Evolutionary conservation across 2,797 vertebrate species (phyloP), one percentile per base, ranked within the genome.

Genomic region (Buceros bicornis): DNA sequence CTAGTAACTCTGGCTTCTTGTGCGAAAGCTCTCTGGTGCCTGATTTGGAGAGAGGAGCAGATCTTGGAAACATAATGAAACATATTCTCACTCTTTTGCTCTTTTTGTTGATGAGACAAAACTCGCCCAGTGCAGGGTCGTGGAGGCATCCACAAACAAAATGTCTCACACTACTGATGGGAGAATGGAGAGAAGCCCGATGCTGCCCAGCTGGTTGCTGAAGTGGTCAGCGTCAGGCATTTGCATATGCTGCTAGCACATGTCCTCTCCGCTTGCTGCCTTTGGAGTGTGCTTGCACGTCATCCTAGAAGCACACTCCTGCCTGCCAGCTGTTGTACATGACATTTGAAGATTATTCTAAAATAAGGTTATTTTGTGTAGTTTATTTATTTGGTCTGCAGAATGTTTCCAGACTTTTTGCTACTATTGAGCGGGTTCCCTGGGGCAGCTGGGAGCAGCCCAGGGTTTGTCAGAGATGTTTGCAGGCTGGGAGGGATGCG

Each of bases 361-460:
- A 94, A 91, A 26, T 24, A 25, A 56, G 9, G 5, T n/a, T 28
- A 13, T 67, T 51, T 69, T 14, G 21, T 70, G 76, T 40, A 17
- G 37, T 40, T 78, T 20, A 6, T 58, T 73, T 58, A 15, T 28
- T 85, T 33, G n/a, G 60, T 11, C 28, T 56, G 31, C 22, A 66
- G 33, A 77, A 13, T 6, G 11, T 47, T 35, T 47, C 58, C 31
- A 43, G 62, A 13, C 20, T 21, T 73, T 50, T 43, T 21, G 7
- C 26, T 82, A 0, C 19, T 48, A 5, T 4, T 26, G 18, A 69
- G 5, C 0, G 0, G 18, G 11, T 33, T 80, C 29, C 12, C 28
- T 65, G 43, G 40, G 53, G 60, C 26, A 77, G n/a, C 11, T 45
- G 66, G 31, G 56, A 48, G 80, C 56, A 42, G 26, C 5, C 48